A percentile compares a stretch with the other conserved stretches of the same genome.
These are phyloP conservation scores for Campoletis sonorensis DNA, from an alignment of 1,140 invertebrate genomes.

Conservation along the genomic window DNA sequence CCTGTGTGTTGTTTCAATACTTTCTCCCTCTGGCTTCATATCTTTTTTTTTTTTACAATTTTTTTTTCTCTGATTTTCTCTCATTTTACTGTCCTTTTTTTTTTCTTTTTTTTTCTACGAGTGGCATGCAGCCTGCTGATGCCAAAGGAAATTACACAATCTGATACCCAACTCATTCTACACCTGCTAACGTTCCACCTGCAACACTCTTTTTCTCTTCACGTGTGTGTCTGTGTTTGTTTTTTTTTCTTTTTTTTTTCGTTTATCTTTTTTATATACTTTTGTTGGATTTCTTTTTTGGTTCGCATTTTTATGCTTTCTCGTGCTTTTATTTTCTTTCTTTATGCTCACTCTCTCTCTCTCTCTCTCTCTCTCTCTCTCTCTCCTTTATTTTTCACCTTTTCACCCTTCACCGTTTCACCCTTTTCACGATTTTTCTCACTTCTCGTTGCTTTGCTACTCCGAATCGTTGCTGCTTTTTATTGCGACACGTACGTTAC, in stretches of 20 bases:
- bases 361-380: background rate
- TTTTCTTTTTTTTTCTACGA: too few species aligned
- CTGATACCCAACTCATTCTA: slow-evolving; percentile 43
- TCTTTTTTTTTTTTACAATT: slow-evolving; percentile 22
- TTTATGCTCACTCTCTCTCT: background rate
- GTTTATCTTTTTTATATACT: background rate
- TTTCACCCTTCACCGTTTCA: background rate
- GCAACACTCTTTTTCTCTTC: background rate
- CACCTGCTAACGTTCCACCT: slow-evolving; percentile 39
- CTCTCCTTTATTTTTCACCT: too few species aligned
- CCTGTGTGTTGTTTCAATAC: background rate
- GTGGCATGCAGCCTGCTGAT: slow-evolving; percentile 39
- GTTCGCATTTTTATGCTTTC: background rate
- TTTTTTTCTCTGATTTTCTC: background rate
- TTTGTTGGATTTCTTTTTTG: too few species aligned
- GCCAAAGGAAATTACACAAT: slow-evolving; percentile 43
- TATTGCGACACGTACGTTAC: background rate
- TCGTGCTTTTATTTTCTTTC: background rate
- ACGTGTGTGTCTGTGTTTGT: background rate
- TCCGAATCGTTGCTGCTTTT: background rate
- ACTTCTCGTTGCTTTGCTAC: background rate
- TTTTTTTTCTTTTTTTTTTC: background rate
- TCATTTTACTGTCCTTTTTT: slow-evolving; percentile 35
- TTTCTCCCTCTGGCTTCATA: slow-evolving; percentile 6
- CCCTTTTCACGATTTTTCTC: background rate